Percentiles rank a stretch among this genome's conserved stretches.
Conservation (phyloP, 2,888 invertebrate genomes). For the Formica aserva region DNA sequence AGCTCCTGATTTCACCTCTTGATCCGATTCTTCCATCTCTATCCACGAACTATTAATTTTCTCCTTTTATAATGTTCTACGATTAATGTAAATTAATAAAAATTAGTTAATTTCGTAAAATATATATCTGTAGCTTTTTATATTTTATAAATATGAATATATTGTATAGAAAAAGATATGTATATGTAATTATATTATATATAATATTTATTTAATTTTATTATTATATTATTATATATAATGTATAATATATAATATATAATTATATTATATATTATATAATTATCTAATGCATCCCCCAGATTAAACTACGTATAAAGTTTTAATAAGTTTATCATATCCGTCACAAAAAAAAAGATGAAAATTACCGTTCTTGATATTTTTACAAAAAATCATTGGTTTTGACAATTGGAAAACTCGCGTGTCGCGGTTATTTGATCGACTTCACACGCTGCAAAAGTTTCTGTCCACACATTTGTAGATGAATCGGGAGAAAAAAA, state of each 20-base stretch:
- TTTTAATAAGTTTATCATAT: slow-evolving; percentile 10
- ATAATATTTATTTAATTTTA: no score
- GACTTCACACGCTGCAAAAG: neutral
- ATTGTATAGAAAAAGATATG: neutral
- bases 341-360: neutral
- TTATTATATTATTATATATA: no score
- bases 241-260: neutral
- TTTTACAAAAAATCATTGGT: neutral
- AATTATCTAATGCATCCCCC: neutral
- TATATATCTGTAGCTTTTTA: neutral
- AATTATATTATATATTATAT: neutral
- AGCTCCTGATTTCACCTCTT: neutral
- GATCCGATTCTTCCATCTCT: neutral
- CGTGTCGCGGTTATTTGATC: neutral
- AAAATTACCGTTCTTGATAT: neutral
- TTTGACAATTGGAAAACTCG: neutral
- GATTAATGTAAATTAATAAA: neutral
- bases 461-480: neutral
- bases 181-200: neutral
- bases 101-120: slow-evolving; percentile 2
- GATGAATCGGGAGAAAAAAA: neutral
- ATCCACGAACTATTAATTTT: neutral
- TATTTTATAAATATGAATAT: neutral
- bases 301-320: neutral
- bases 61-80: neutral